Conservation (phyloP, 1,140 invertebrate species). For the Meloidogyne exigua region DNA sequence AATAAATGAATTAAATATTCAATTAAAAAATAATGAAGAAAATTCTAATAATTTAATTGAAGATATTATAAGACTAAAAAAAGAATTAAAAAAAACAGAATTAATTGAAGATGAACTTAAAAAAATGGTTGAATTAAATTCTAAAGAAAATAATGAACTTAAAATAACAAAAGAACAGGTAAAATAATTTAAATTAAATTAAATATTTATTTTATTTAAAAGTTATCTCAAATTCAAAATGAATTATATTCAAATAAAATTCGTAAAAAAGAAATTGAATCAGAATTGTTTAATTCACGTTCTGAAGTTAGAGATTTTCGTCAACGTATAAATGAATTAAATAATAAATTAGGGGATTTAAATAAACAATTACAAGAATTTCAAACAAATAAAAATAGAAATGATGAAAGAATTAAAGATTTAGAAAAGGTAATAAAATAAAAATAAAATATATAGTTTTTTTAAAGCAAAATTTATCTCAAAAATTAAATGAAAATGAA, state of each 20-base stretch:
- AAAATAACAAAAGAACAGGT: constrained; percentile 50
- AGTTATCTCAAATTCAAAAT: constrained; percentile 56
- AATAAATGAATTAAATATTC: constrained; percentile 57
- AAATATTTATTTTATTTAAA: constrained; percentile 9
- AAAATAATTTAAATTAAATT: not conserved
- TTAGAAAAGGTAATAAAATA: constrained; percentile 51
- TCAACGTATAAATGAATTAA: constrained; percentile 55
- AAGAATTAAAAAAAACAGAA: constrained; percentile 59
- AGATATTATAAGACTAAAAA: constrained; percentile 49
- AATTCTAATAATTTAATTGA: constrained; percentile 55
- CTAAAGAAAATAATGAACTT: constrained; percentile 45
- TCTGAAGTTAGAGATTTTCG: constrained; percentile 61
- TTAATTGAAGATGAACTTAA: constrained; percentile 52
- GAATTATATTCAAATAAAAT: constrained; percentile 50
- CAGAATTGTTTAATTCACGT: constrained; percentile 49
- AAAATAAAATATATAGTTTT: constrained; percentile 5
- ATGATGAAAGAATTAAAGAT: constrained; percentile 55
- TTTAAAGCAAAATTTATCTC: constrained; percentile 47
- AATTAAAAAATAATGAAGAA: constrained; percentile 53
- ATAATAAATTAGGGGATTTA: constrained; percentile 52
- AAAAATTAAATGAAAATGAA: constrained; percentile 55
- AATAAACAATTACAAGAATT: constrained; percentile 61
- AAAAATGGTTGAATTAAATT: constrained; percentile 49
- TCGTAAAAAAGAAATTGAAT: constrained; percentile 54
- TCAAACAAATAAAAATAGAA: constrained; percentile 56